phyloP scores from a whole-genome alignment of 1,140 invertebrate genomes.

The Lucilia cuprina region DNA sequence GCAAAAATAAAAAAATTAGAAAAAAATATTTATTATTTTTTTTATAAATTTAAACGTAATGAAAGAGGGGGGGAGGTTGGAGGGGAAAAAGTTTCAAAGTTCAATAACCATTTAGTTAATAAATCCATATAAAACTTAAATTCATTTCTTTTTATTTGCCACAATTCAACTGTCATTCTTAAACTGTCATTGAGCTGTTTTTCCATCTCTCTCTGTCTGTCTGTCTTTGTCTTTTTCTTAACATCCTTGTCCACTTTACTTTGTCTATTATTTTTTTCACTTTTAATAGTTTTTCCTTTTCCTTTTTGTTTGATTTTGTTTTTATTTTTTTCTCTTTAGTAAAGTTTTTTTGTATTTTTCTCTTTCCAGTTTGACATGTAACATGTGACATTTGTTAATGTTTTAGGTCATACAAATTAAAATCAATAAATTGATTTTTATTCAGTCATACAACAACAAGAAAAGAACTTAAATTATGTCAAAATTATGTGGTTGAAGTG shows the following conservation, averaged over 20 bases:
- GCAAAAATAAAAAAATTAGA: not conserved
- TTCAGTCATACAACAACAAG: not conserved
- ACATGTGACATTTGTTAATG: not conserved
- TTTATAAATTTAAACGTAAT: too few relatives aligned
- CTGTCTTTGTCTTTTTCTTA: not conserved
- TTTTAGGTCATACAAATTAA: not conserved
- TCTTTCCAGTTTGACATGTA: not conserved
- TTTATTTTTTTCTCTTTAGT: not conserved
- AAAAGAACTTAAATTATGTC: not conserved
- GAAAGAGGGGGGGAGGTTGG: too few relatives aligned
- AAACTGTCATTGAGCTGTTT: too few relatives aligned
- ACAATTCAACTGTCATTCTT: too few relatives aligned
- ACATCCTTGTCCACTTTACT: not conserved
- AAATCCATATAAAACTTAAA: too few relatives aligned
- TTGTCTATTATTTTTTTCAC: not conserved
- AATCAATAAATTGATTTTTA: conserved; percentile 8
- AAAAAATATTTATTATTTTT: too few relatives aligned
- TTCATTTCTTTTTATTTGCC: too few relatives aligned
- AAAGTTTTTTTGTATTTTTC: not conserved
- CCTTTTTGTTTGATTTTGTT: not conserved
- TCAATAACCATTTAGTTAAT: too few relatives aligned
- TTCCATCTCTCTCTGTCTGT: too few relatives aligned
- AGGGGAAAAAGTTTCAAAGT: too few relatives aligned
- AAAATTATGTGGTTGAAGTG: conserved; percentile 7
- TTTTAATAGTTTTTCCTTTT: not conserved